Evolutionary conservation across 2,888 invertebrate species (phyloP).

Genomic region (Mystacides longicornis): DNA sequence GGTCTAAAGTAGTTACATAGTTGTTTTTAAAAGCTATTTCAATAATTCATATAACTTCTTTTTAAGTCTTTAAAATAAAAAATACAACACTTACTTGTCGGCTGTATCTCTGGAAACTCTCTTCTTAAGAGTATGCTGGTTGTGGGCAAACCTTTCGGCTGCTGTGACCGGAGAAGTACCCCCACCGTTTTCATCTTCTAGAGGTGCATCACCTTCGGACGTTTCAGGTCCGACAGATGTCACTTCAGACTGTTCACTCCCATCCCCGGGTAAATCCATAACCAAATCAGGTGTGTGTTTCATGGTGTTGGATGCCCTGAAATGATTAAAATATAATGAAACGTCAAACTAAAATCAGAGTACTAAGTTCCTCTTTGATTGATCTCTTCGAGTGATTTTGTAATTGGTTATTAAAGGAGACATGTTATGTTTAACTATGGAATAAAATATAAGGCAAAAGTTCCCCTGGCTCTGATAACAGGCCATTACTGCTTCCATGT

Average conservation of each 20-base stretch:
- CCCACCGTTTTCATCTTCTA: conserved; percentile 27
- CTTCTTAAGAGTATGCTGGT: conserved; percentile 38
- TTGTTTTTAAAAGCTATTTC: no score
- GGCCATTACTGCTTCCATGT: no score
- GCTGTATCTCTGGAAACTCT: conserved; percentile 27
- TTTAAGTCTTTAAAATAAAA: no score
- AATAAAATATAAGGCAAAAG: no score
- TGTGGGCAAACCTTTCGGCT: conserved; percentile 40
- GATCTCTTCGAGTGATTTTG: no score
- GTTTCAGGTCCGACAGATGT: conserved; percentile 31
- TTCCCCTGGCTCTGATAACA: not conserved
- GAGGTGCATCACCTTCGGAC: conserved; percentile 30
- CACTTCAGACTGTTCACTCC: conserved; percentile 33
- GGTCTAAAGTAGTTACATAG: no score
- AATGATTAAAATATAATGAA: no score
- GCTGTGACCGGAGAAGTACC: conserved; percentile 29
- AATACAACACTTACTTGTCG: conserved; percentile 19
- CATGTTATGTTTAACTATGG: no score
- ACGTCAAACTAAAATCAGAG: no score
- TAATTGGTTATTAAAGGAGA: no score
- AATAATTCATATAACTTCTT: no score
- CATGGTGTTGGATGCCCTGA: conserved; percentile 24
- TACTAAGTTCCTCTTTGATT: no score
- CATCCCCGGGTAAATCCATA: conserved; percentile 67
- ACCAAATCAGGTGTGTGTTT: conserved; percentile 65